These are phyloP conservation scores for Cichladusa arquata DNA, from an alignment of 2,113 vertebrate species.

Conservation along the genomic window DNA sequence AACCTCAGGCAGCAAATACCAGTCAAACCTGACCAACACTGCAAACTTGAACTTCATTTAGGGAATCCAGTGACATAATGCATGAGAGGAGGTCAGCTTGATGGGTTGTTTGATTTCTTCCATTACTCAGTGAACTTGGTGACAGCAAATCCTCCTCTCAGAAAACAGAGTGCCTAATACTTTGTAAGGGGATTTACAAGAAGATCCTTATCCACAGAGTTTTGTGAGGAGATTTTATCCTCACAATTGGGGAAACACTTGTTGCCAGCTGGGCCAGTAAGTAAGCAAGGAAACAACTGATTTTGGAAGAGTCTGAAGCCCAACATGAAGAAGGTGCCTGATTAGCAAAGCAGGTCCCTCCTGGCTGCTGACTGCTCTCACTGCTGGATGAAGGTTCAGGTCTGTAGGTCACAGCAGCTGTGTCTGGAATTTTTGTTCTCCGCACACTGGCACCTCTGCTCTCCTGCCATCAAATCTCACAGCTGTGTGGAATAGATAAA, in stretches of 20 bases:
- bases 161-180: neutral
- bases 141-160: neutral
- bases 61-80: neutral
- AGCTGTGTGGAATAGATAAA: neutral
- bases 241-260: neutral
- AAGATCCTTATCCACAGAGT: neutral
- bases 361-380: rapidly evolving
- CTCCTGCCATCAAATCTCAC: neutral
- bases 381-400: neutral
- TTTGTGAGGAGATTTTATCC: neutral
- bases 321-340: neutral
- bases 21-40: neutral
- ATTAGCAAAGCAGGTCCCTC: neutral
- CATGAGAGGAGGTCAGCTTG: neutral
- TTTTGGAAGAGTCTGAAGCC: neutral
- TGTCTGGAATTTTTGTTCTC: neutral
- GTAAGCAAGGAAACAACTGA: neutral
- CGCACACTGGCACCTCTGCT: neutral
- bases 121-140: neutral
- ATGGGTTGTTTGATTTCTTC: neutral
- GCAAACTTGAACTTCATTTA: neutral
- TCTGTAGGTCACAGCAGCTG: neutral
- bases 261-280: neutral
- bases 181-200: neutral
- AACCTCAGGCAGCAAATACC: neutral